These are phyloP conservation scores for Ligdia adustata DNA, from an alignment of 2,888 invertebrate species.

Conservation along the genomic window DNA sequence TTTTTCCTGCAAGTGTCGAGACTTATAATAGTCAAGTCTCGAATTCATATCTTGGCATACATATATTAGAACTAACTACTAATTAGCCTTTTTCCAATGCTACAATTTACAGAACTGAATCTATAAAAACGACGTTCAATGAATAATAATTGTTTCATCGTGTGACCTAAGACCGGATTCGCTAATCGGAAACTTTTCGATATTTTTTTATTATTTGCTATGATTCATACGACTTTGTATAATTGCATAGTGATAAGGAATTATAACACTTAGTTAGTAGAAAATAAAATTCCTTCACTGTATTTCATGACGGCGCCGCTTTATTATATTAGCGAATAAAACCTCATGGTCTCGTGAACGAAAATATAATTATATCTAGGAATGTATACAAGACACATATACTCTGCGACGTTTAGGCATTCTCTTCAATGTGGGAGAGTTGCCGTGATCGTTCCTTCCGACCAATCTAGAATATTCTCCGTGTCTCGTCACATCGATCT, in stretches of 20 bases:
- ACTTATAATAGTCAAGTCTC: too few species aligned
- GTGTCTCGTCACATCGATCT: too few species aligned
- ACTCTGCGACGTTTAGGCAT: conserved; percentile 7
- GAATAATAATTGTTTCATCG: background rate
- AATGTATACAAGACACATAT: conserved; percentile 28
- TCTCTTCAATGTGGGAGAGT: conserved; percentile 25
- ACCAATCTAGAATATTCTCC: conserved; percentile 28
- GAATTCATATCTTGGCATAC: too few species aligned
- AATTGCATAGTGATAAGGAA: background rate
- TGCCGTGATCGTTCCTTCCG: conserved; percentile 7
- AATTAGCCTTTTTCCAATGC: too few species aligned
- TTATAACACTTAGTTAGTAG: too few species aligned
- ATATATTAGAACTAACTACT: too few species aligned
- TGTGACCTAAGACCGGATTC: conserved; percentile 3
- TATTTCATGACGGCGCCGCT: conserved; percentile 17
- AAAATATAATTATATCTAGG: conserved; percentile 32
- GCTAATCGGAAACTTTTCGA: background rate
- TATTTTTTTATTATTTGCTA: background rate
- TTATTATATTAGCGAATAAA: conserved; percentile 26
- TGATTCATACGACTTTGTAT: conserved; percentile 1
- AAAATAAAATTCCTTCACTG: too few species aligned
- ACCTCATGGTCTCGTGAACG: conserved; percentile 21
- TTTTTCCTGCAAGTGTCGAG: conserved; percentile 21
- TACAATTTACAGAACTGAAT: too few species aligned
- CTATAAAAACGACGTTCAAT: too few species aligned